A percentile compares a stretch with the other conserved stretches of the same genome.
Evolutionary conservation across 2,113 vertebrate species (phyloP).

Genomic region (Crotalus helleri): DNA sequence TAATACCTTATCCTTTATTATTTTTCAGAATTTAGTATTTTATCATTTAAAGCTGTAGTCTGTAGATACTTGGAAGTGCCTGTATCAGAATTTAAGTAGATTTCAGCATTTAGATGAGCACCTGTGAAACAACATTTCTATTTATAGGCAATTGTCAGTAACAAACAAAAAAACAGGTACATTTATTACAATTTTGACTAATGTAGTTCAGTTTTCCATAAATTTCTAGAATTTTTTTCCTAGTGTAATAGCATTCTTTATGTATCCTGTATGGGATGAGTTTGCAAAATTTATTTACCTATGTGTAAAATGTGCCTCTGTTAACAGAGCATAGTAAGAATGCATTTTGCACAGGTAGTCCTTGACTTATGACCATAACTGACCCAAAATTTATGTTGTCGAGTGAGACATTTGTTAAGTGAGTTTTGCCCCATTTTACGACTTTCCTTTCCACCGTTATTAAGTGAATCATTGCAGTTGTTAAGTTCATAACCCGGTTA

Average conservation of each 20-base stretch:
- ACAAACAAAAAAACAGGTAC: not conserved
- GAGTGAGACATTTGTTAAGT: too few relatives aligned
- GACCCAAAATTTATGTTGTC: too few relatives aligned
- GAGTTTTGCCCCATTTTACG: too few relatives aligned
- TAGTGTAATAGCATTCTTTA: not conserved
- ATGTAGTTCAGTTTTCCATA: not conserved
- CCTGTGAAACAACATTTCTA: not conserved
- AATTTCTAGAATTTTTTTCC: not conserved
- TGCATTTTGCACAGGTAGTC: not conserved
- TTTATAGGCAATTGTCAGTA: not conserved
- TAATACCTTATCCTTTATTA: not conserved
- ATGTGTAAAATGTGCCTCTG: fast-evolving
- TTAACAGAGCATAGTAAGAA: not conserved
- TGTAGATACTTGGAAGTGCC: not conserved
- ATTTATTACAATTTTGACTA: not conserved
- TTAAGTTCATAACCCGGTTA: too few relatives aligned
- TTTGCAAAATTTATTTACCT: not conserved
- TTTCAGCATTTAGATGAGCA: not conserved
- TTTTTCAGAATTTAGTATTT: not conserved
- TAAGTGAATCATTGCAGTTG: too few relatives aligned
- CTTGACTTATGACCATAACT: too few relatives aligned
- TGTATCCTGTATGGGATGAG: not conserved
- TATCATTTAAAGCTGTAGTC: not conserved
- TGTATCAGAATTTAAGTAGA: not conserved
- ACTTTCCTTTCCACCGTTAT: too few relatives aligned